phyloP scores from a whole-genome alignment of 2,888 invertebrate genomes.

The Balanococcus diminutus region DNA sequence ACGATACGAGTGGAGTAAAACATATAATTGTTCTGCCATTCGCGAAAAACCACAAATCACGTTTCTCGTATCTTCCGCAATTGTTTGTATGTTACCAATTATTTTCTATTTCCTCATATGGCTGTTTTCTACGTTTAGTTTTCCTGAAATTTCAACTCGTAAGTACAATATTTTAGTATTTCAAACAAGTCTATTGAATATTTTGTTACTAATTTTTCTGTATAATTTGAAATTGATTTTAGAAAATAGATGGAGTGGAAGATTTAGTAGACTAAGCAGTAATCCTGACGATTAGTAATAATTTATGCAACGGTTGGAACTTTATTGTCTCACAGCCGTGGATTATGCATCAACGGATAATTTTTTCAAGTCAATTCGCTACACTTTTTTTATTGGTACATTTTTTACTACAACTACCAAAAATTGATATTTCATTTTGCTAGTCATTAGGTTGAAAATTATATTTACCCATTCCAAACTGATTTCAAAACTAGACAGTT shows the following conservation, averaged over 20 bases:
- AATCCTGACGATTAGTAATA: not conserved
- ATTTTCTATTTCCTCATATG: slow-evolving; percentile 65
- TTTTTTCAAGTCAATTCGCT: not conserved
- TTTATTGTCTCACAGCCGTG: not conserved
- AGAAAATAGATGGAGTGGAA: slow-evolving; percentile 50
- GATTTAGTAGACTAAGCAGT: slow-evolving; percentile 6
- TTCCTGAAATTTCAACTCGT: slow-evolving; percentile 52
- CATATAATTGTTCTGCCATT: slow-evolving; percentile 66
- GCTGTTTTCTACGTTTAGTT: slow-evolving; percentile 38
- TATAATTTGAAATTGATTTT: not conserved
- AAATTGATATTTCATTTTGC: not conserved
- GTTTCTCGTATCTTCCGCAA: slow-evolving; percentile 66
- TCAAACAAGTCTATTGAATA: no score
- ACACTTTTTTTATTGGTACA: not conserved
- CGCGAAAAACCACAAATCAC: slow-evolving; percentile 66
- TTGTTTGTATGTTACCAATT: slow-evolving; percentile 66
- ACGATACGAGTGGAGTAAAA: slow-evolving; percentile 69
- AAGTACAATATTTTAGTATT: slow-evolving; percentile 46
- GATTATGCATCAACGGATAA: not conserved
- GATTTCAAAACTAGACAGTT: not conserved
- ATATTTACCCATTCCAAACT: no score
- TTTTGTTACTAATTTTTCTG: not conserved
- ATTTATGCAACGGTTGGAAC: not conserved
- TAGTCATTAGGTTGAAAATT: not conserved
- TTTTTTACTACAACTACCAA: not conserved